phyloP scores from a whole-genome alignment of 2,113 vertebrate genomes.

The Lichenostomus cassidix region DNA sequence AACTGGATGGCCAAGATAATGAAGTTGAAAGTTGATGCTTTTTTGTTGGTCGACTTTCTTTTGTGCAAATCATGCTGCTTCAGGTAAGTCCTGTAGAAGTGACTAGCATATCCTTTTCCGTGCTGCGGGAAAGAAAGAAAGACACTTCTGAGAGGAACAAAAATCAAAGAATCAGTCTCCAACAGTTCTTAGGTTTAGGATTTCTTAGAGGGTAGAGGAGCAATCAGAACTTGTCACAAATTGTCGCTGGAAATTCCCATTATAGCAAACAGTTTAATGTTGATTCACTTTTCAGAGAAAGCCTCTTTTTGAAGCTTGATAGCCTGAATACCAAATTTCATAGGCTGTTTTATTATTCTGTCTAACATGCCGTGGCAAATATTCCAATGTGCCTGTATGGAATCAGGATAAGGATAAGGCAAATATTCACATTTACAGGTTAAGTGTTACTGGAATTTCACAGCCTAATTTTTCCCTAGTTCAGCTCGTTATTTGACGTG shows the following conservation, averaged over 20 bases:
- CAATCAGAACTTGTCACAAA: slow-evolving; percentile 12
- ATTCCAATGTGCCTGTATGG: background rate
- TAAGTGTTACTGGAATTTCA: background rate
- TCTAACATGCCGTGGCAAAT: background rate
- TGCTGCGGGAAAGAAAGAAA: slow-evolving; percentile 85
- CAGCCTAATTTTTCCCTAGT: background rate
- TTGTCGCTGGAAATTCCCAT: background rate
- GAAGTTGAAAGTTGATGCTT: slow-evolving; percentile 89
- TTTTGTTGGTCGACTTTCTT: slow-evolving; percentile 87
- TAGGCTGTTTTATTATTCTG: background rate
- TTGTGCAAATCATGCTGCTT: slow-evolving; percentile 99
- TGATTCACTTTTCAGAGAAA: background rate
- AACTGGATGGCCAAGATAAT: slow-evolving; percentile 89
- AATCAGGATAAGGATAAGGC: background rate
- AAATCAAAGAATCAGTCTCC: background rate
- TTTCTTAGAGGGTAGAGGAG: slow-evolving; percentile 18
- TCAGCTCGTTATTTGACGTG: background rate
- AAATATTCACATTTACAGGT: background rate
- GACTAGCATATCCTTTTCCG: slow-evolving; percentile 99
- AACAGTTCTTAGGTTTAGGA: slow-evolving; percentile 26
- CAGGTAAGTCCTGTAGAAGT: slow-evolving; percentile 92
- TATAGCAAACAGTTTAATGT: background rate
- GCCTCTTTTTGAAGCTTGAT: background rate
- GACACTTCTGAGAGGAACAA: slow-evolving; percentile 69
- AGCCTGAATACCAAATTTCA: slow-evolving; percentile 25